These are phyloP conservation scores for Craseonycteris thonglongyai DNA, from an alignment of 2,113 vertebrate genomes.

Conservation along the genomic window DNA sequence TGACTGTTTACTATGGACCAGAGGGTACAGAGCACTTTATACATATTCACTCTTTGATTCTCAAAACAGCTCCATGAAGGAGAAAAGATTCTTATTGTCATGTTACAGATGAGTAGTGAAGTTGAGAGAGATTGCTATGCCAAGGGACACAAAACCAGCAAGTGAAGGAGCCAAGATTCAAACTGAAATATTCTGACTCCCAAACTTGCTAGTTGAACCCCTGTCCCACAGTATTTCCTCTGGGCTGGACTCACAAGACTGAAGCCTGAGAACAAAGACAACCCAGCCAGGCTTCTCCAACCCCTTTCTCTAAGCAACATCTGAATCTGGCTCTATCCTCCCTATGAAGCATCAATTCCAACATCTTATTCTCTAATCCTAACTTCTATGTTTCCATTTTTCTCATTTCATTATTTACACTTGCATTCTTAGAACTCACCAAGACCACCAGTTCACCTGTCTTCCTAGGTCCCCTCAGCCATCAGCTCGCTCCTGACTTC, in stretches of 20 bases:
- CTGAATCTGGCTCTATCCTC: background rate
- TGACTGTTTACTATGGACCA: background rate
- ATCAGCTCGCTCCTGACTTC: background rate
- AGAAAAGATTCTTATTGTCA: background rate
- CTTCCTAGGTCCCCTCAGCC: background rate
- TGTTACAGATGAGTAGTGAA: background rate
- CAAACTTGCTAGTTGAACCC: background rate
- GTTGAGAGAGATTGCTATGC: background rate
- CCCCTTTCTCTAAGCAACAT: background rate
- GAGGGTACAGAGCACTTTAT: background rate
- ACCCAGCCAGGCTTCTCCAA: background rate
- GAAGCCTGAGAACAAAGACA: background rate
- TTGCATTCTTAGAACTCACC: background rate
- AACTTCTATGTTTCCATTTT: background rate
- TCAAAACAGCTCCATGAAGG: background rate
- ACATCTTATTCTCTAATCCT: background rate
- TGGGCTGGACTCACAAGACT: background rate
- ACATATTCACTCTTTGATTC: background rate
- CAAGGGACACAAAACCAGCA: background rate
- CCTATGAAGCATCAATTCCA: background rate
- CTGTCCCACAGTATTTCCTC: accelerated
- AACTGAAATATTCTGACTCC: background rate
- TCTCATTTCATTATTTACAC: background rate
- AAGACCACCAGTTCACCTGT: background rate
- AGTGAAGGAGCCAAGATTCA: background rate